A percentile compares a stretch with the other conserved stretches of the same genome.
Conservation (phyloP, 2,888 invertebrate species). For the Melinaea marsaeus region DNA sequence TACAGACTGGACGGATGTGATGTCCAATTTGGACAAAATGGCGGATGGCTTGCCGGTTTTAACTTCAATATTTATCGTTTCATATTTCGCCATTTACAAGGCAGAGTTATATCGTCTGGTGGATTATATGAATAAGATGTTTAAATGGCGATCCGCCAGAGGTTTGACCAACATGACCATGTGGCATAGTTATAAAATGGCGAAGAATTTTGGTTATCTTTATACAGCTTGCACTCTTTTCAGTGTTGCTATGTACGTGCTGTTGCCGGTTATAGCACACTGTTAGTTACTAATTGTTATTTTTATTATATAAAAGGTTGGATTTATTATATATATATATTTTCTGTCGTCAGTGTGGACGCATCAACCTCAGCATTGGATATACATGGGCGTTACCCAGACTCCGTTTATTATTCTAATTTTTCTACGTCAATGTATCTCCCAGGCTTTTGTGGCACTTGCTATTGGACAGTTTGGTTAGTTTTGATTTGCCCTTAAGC, state of each 20-base stretch:
- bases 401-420: conserved; percentile 42
- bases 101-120: conserved; percentile 51
- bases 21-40: conserved; percentile 55
- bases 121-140: conserved; percentile 54
- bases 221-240: conserved; percentile 63
- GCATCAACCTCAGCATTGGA: conserved; percentile 53
- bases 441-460: conserved; percentile 59
- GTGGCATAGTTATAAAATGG: conserved; percentile 49
- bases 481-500: neutral
- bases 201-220: conserved; percentile 54
- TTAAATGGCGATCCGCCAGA: conserved; percentile 58
- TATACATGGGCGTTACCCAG: conserved; percentile 48
- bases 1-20: conserved; percentile 55
- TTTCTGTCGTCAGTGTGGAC: conserved; percentile 51
- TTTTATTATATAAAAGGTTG: neutral
- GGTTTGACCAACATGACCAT: conserved; percentile 69
- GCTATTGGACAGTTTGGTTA: conserved; percentile 65
- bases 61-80: conserved; percentile 51
- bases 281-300: conserved; percentile 48
- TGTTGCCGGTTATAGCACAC: conserved; percentile 52
- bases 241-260: conserved; percentile 59
- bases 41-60: conserved; percentile 58
- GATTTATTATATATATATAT: neutral
- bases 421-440: conserved; percentile 50
- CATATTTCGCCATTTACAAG: conserved; percentile 53